A percentile compares a stretch with the other conserved stretches of the same genome.
Conservation (phyloP, 2,888 invertebrate genomes). For the Matsumyia berberina region DNA sequence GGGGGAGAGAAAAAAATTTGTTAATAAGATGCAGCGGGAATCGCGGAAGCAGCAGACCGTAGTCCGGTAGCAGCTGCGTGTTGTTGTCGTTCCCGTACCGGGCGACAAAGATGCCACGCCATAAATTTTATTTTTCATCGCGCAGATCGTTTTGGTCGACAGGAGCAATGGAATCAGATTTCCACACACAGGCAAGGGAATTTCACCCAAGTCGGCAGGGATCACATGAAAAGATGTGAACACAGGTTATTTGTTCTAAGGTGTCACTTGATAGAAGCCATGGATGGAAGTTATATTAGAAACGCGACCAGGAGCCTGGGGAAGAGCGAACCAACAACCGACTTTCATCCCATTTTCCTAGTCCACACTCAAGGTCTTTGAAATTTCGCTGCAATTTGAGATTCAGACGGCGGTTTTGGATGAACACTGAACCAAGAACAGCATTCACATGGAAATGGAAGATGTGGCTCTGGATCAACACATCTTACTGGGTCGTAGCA, state of each 20-base stretch:
- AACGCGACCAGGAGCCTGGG: too few relatives aligned
- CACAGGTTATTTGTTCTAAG: not conserved
- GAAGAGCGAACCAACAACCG: too few relatives aligned
- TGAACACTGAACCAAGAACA: too few relatives aligned
- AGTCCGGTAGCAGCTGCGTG: constrained; percentile 41
- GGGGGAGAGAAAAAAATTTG: constrained; percentile 9
- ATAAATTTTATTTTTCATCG: constrained; percentile 63
- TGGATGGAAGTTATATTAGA: too few relatives aligned
- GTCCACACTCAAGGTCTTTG: too few relatives aligned
- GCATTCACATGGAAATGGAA: too few relatives aligned
- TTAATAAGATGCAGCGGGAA: constrained; percentile 51
- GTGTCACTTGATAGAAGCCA: not conserved
- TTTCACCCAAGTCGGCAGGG: not conserved
- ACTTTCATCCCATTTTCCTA: too few relatives aligned
- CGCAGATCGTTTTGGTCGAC: constrained; percentile 25
- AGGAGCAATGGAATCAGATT: constrained; percentile 2
- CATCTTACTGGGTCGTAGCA: too few relatives aligned
- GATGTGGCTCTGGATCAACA: too few relatives aligned
- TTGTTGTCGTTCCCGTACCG: constrained; percentile 7
- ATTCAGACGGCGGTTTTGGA: too few relatives aligned
- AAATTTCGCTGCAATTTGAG: too few relatives aligned
- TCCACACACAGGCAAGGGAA: not conserved
- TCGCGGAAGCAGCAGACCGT: constrained; percentile 42
- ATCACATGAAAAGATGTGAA: not conserved
- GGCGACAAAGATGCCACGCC: constrained; percentile 66